Percentiles rank a stretch among this genome's conserved stretches.
Evolutionary conservation across 2,888 invertebrate species (phyloP).

Genomic region (Chrysotoxum bicinctum): DNA sequence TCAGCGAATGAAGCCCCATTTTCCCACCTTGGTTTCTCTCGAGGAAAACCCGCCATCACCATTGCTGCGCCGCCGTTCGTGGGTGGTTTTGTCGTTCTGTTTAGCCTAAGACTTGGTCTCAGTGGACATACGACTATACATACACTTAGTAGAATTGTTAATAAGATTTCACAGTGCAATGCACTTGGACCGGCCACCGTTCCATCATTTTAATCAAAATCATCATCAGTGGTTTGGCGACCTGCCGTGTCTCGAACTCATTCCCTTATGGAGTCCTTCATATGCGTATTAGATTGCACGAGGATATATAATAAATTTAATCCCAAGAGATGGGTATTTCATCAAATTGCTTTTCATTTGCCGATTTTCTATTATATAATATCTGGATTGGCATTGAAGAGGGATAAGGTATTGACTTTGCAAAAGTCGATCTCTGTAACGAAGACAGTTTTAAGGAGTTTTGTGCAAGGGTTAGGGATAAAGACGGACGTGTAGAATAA

Average conservation of each 20-base stretch:
- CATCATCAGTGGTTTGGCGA: neutral
- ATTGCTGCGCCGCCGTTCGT: neutral
- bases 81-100: neutral
- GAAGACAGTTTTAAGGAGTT: conserved; percentile 2
- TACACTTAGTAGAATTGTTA: conserved; percentile 27
- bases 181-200: conserved; percentile 27
- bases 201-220: conserved; percentile 27
- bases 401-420: neutral
- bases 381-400: neutral
- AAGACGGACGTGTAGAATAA: neutral
- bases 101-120: conserved; percentile 26
- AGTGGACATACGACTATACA: neutral
- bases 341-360: conserved; percentile 31
- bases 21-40: neutral
- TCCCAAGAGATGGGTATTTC: conserved; percentile 19
- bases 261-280: neutral
- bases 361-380: neutral
- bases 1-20: conserved; percentile 22
- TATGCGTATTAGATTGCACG: neutral
- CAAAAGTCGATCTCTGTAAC: neutral
- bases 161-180: conserved; percentile 59
- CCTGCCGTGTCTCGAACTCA: neutral
- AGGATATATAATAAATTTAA: neutral
- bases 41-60: neutral
- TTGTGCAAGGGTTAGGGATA: neutral